These are phyloP conservation scores for Plutella xylostella DNA, from an alignment of 2,888 invertebrate species.

Conservation along the genomic window DNA sequence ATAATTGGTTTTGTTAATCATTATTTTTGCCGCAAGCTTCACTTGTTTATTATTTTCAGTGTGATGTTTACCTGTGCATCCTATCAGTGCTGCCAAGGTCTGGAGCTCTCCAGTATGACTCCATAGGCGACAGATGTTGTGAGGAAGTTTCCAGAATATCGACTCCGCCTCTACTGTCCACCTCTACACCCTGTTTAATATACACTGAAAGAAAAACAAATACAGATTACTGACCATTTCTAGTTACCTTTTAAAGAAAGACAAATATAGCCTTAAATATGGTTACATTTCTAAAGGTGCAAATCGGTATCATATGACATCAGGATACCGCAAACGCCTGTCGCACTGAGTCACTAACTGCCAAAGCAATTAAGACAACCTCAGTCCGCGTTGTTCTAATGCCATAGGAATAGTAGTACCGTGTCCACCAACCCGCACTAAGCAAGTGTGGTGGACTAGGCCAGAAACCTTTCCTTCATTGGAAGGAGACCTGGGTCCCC, in stretches of 20 bases:
- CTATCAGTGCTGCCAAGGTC: slow-evolving; percentile 40
- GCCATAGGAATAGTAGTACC: no score
- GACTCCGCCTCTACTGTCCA: slow-evolving; percentile 70
- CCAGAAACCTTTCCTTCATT: not conserved
- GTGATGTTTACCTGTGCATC: slow-evolving; percentile 35
- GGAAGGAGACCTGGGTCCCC: not conserved
- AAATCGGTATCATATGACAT: no score
- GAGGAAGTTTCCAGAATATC: slow-evolving; percentile 40
- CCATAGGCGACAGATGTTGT: slow-evolving; percentile 42
- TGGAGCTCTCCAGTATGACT: slow-evolving; percentile 51
- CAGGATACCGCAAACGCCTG: no score
- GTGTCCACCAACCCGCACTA: no score
- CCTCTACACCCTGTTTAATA: slow-evolving; percentile 74
- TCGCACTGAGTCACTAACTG: no score
- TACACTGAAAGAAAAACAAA: slow-evolving; percentile 32
- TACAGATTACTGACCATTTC: not conserved
- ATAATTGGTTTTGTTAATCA: not conserved
- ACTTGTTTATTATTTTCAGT: not conserved
- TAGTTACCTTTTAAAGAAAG: no score
- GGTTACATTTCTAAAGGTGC: no score
- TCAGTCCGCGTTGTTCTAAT: no score
- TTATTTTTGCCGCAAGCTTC: not conserved
- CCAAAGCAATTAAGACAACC: no score
- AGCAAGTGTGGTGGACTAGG: no score
- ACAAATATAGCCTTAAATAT: no score